phyloP scores from a whole-genome alignment of 2,888 invertebrate species.

The Blera fallax region DNA sequence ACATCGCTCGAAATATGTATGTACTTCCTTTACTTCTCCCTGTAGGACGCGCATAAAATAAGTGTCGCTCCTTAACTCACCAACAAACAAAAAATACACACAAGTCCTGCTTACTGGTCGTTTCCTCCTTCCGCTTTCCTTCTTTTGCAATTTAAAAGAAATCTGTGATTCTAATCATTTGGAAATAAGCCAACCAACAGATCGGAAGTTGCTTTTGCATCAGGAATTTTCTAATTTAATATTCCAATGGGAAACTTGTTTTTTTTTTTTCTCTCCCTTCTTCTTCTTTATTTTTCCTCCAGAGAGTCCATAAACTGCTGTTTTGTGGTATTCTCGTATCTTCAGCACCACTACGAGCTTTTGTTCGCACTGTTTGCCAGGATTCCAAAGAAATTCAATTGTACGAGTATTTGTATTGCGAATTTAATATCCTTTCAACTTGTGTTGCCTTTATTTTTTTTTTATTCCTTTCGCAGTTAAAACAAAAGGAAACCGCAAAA shows the following conservation, averaged over 20 bases:
- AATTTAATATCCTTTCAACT: constrained; percentile 43
- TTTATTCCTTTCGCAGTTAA: background rate
- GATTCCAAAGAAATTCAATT: constrained; percentile 42
- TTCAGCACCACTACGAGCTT: background rate
- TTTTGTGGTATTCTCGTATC: constrained; percentile 15
- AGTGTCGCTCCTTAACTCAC: background rate
- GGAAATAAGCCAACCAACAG: constrained; percentile 59
- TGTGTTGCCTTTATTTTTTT: background rate
- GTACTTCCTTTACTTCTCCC: background rate
- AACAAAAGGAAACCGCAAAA: constrained; percentile 34
- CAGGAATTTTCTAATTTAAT: constrained; percentile 57
- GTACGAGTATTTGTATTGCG: constrained; percentile 33
- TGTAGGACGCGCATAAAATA: background rate
- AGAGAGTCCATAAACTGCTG: constrained; percentile 27
- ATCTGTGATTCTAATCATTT: constrained; percentile 64
- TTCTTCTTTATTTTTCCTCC: background rate
- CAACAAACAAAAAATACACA: background rate
- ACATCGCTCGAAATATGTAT: background rate
- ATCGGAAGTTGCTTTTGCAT: constrained; percentile 50
- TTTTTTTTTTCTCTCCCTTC: background rate
- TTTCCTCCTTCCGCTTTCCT: background rate
- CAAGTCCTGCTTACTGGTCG: background rate
- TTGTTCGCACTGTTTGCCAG: background rate
- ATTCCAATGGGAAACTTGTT: constrained; percentile 30
- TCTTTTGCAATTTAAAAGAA: constrained; percentile 35